A percentile compares a stretch with the other conserved stretches of the same genome.
Conservation (phyloP, 2,888 invertebrate species). For the Pyrocoelia pectoralis region DNA sequence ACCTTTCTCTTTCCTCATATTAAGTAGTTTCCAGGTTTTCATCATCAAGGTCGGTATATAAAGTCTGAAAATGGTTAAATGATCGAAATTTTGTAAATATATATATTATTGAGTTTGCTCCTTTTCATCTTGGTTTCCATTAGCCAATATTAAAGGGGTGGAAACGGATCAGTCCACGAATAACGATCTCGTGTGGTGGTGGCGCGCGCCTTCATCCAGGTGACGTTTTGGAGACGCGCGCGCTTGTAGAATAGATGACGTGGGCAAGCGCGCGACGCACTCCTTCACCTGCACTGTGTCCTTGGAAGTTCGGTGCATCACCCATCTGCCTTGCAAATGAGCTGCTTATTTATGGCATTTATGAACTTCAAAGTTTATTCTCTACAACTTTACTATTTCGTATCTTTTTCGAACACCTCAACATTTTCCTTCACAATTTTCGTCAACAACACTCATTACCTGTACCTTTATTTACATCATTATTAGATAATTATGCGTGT, state of each 20-base stretch:
- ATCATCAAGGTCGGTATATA: constrained; percentile 47
- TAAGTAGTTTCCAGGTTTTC: constrained; percentile 52
- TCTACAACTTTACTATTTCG: constrained; percentile 25
- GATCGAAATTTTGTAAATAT: constrained; percentile 14
- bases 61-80: constrained; percentile 20
- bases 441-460: too few species aligned
- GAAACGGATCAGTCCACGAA: constrained; percentile 58
- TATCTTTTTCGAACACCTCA: constrained; percentile 7
- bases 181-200: constrained; percentile 58
- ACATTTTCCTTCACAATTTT: too few species aligned
- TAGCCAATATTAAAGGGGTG: constrained; percentile 57
- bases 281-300: constrained; percentile 44
- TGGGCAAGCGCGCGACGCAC: constrained; percentile 40
- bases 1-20: constrained; percentile 61
- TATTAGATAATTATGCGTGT: too few species aligned
- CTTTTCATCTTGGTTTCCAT: constrained; percentile 51
- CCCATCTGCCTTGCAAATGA: constrained; percentile 61
- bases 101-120: constrained; percentile 32
- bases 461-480: too few species aligned
- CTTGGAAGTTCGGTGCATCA: constrained; percentile 58
- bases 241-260: constrained; percentile 40
- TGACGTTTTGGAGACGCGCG: constrained; percentile 43
- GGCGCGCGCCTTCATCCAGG: constrained; percentile 47
- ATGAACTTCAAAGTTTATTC: constrained; percentile 58
- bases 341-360: constrained; percentile 61